Base-by-base conservation (phyloP, 2,797 vertebrate species). In the Neosilurus hyrtlii region DNA sequence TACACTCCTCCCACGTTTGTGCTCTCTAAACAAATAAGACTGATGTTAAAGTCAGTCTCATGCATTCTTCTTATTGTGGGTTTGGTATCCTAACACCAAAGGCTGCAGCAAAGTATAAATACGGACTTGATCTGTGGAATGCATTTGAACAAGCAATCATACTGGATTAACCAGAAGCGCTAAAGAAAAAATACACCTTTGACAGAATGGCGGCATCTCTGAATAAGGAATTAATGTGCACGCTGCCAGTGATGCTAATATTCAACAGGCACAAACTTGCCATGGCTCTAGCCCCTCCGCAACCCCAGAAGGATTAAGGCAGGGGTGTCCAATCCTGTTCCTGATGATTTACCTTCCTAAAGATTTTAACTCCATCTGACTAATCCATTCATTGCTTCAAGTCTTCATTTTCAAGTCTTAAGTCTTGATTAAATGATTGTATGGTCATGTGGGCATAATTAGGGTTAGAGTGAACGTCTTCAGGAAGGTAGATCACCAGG, bases 11-110 rank as follows among this genome's bases (percentile, higher is more conserved):
- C 54, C 2, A 37, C 6, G 73, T 37, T 59, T 22, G 18, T 75
- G 73, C 26, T 75, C 54, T 59, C 18, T 30, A 59, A 75, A 59
- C 26, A 22, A 74, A 75, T 75, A 56, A 8, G 16, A 75, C 54
- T 2, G 20, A 22, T 57, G 51, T 16, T 54, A 16, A 30, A 30
- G 30, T 56, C 71, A 15, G 4, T 20, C 10, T 56, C 7, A 26
- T 5, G 15, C 15, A 30, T 73, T 11, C 71, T 22, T 73, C n/a
- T 24, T 26, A 52, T 26, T 52, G 12, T 24, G n/a, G 22, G 22
- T 24, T 51, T 71, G 49, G 14, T 16, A 67, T 67, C 35, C 35
- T 4, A 35, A 35, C 16, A 67, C 15, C 3, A 10, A 71, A 71
- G 68, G 16, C 43, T 15, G 12, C n/a, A 71, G 12, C 49, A 16